A percentile compares a stretch with the other conserved stretches of the same genome.
phyloP scores from a whole-genome alignment of 2,113 vertebrate genomes.

The Anhinga anhinga region DNA sequence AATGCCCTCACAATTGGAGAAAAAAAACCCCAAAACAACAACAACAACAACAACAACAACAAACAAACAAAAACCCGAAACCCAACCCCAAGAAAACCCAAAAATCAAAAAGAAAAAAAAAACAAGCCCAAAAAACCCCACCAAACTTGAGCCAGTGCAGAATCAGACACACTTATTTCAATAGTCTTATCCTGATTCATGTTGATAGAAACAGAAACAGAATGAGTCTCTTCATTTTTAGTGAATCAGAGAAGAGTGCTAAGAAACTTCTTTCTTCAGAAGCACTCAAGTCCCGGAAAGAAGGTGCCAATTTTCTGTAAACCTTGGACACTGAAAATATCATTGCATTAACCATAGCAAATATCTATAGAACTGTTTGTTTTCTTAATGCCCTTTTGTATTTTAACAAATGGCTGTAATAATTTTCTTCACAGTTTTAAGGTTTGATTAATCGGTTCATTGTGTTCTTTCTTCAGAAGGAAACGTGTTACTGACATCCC shows the following conservation, averaged over 20 bases:
- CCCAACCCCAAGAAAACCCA: too few species aligned
- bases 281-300: background rate
- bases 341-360: background rate
- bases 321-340: background rate
- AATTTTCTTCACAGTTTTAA: background rate
- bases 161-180: background rate
- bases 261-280: background rate
- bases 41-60: too few species aligned
- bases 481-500: background rate
- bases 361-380: background rate
- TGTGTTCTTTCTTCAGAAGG: background rate
- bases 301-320: background rate
- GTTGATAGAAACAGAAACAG: background rate
- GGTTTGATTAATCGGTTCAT: constrained; percentile 31
- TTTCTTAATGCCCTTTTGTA: constrained; percentile 17
- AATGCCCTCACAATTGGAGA: background rate
- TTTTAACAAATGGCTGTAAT: constrained; percentile 37
- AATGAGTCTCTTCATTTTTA: background rate
- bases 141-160: background rate
- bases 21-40: background rate
- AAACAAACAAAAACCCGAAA: too few species aligned
- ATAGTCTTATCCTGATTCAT: background rate
- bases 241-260: background rate
- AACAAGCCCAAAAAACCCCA: too few species aligned
- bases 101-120: background rate